These are phyloP conservation scores for Atethmia centrago DNA, from an alignment of 2,888 invertebrate genomes.

Conservation along the genomic window DNA sequence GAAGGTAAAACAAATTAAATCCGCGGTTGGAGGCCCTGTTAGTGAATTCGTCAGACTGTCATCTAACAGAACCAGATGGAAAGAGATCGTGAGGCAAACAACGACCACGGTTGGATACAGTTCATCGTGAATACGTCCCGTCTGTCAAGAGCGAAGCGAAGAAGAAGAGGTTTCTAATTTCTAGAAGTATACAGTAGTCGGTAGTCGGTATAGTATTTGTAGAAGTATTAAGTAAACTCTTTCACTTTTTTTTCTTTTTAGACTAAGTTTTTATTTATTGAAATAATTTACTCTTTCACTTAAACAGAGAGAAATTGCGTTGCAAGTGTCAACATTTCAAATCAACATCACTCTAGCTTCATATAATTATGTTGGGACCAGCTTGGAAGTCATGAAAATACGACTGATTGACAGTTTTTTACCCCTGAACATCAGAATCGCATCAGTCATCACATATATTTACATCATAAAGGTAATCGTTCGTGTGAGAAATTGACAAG, in stretches of 20 bases:
- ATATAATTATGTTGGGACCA: conserved; percentile 1
- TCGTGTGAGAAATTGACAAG: conserved; percentile 56
- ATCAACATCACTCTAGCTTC: conserved; percentile 12
- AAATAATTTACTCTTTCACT: no score
- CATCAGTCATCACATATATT: conserved; percentile 40
- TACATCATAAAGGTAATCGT: conserved; percentile 50
- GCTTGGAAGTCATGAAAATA: conserved; percentile 37
- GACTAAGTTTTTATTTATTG: no score
- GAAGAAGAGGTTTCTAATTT: background rate
- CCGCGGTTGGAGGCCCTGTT: background rate
- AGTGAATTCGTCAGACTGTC: background rate
- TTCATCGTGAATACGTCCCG: background rate
- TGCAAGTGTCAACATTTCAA: background rate
- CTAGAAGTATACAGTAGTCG: no score
- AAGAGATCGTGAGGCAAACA: background rate
- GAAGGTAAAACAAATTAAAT: background rate
- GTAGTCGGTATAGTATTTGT: no score
- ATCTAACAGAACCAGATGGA: background rate
- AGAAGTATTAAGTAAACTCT: no score
- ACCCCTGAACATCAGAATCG: conserved; percentile 21
- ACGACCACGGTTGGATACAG: background rate
- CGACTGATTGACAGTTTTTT: conserved; percentile 48
- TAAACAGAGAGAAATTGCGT: no score
- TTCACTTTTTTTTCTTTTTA: no score
- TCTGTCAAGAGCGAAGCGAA: background rate